A percentile compares a stretch with the other conserved stretches of the same genome.
phyloP scores from a whole-genome alignment of 2,113 vertebrate species.

The Rana temporaria region DNA sequence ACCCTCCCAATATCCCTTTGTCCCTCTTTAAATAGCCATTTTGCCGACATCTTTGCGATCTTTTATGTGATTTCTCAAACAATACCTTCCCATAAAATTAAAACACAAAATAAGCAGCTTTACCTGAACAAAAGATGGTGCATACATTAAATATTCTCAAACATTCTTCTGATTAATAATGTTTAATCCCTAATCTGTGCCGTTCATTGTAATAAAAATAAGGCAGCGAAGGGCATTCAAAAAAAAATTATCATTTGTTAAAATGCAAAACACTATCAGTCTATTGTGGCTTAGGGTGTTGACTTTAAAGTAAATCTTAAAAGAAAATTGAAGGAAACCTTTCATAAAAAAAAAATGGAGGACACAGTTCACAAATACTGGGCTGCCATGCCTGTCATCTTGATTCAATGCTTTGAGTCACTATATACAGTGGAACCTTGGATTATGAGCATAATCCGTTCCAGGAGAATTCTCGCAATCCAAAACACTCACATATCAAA shows the following conservation, averaged over 20 bases:
- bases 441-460: no score
- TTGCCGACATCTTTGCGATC: conserved; percentile 23
- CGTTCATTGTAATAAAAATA: conserved; percentile 32
- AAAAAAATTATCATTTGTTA: conserved; percentile 57
- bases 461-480: no score
- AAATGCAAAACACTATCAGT: conserved; percentile 57
- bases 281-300: background rate
- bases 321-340: no score
- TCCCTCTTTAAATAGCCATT: conserved; percentile 18
- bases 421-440: no score
- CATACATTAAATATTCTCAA: conserved; percentile 54
- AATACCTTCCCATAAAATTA: conserved; percentile 58
- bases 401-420: background rate
- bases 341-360: background rate
- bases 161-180: conserved; percentile 61
- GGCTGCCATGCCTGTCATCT: background rate
- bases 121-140: conserved; percentile 58
- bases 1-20: conserved; percentile 5
- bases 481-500: no score
- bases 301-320: conserved; percentile 27
- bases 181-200: conserved; percentile 56
- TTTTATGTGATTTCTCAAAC: conserved; percentile 50
- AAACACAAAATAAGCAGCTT: conserved; percentile 61
- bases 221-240: conserved; percentile 6
- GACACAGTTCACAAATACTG: background rate